A percentile compares a stretch with the other conserved stretches of the same genome.
phyloP scores from a whole-genome alignment of 2,797 vertebrate genomes.

The Sternotherus odoratus region DNA sequence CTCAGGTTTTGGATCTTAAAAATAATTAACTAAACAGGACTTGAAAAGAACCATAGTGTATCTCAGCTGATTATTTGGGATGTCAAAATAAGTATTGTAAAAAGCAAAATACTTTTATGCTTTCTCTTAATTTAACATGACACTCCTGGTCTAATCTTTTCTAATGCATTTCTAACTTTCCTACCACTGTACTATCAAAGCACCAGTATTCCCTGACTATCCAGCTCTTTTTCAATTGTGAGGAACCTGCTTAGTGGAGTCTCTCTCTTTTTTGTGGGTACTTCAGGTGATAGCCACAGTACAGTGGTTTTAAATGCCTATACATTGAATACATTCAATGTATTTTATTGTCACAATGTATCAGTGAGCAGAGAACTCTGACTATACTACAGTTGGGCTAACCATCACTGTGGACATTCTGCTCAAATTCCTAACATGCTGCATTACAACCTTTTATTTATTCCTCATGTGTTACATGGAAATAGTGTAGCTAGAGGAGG shows the following conservation, averaged over 20 bases:
- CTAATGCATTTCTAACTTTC: too few species aligned
- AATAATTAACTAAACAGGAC: not conserved
- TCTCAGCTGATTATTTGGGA: not conserved
- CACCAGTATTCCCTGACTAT: not conserved
- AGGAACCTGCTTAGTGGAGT: not conserved
- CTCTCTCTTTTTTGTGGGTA: conserved; percentile 11
- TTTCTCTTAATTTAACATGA: not conserved
- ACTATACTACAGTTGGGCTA: too few species aligned
- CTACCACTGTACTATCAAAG: too few species aligned
- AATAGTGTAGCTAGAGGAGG: too few species aligned
- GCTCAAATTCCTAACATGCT: too few species aligned
- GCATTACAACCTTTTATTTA: too few species aligned
- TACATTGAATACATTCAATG: too few species aligned
- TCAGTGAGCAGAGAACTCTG: too few species aligned
- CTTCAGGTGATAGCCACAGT: not conserved
- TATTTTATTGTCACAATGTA: too few species aligned
- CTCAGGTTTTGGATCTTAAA: not conserved
- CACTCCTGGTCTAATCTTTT: too few species aligned
- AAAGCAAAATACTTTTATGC: not conserved
- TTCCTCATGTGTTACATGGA: too few species aligned
- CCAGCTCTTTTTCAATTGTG: not conserved
- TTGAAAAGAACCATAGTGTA: not conserved
- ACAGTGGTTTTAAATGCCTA: not conserved
- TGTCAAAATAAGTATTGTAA: not conserved
- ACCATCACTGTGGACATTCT: too few species aligned